These are phyloP conservation scores for Hoplostethus mediterraneus DNA, from an alignment of 2,797 vertebrate genomes.

Conservation along the genomic window DNA sequence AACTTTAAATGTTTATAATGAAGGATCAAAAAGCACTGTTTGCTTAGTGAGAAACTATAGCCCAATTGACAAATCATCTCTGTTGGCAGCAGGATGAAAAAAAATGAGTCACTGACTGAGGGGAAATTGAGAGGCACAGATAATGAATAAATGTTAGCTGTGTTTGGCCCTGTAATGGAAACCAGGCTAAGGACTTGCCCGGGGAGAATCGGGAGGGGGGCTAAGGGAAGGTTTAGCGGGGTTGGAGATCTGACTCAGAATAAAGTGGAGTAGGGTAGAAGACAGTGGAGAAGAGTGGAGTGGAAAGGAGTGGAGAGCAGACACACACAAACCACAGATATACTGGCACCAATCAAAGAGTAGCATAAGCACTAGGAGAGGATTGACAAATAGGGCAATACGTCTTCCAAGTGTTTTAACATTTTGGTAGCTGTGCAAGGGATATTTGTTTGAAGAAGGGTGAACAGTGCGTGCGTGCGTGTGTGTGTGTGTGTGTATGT, in stretches of 20 bases:
- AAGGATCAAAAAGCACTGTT: slow-evolving; percentile 45
- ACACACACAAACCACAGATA: neutral
- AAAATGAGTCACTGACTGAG: slow-evolving; percentile 16
- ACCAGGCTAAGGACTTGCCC: slow-evolving; percentile 48
- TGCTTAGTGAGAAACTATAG: slow-evolving; percentile 44
- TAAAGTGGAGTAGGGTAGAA: slow-evolving; percentile 4
- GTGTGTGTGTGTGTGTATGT: too few relatives aligned
- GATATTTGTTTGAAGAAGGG: too few relatives aligned
- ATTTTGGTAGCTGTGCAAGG: too few relatives aligned
- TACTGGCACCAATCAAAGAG: neutral
- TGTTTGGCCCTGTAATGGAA: slow-evolving; percentile 58
- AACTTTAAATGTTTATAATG: slow-evolving; percentile 53
- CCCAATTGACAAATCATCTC: slow-evolving; percentile 53
- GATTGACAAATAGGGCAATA: neutral
- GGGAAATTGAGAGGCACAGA: slow-evolving; percentile 54
- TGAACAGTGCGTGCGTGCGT: too few relatives aligned
- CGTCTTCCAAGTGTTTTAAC: neutral
- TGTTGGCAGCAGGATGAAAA: slow-evolving; percentile 39
- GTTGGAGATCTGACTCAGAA: slow-evolving; percentile 28
- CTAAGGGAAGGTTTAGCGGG: slow-evolving; percentile 1
- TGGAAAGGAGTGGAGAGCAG: slow-evolving; percentile 7
- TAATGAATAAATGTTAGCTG: slow-evolving; percentile 60
- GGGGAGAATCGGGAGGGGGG: slow-evolving; percentile 19
- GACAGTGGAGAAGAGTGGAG: neutral
- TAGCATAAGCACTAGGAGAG: neutral